Evolutionary conservation across 2,888 invertebrate species (phyloP), one percentile per base, ranked within the genome.

Genomic region (Ectobius pallidus): DNA sequence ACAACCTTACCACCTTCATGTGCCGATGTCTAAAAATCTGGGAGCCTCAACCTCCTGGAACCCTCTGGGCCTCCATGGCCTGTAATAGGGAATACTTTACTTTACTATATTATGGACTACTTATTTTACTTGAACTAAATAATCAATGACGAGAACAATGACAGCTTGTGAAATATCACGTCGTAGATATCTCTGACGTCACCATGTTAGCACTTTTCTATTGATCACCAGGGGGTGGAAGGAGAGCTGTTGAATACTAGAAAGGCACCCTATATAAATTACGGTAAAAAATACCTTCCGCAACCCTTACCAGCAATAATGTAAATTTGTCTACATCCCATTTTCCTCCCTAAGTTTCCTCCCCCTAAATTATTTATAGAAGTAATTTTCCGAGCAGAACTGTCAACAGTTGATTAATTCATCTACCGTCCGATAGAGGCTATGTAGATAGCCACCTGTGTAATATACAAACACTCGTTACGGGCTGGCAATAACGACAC

Each of bases 351-450:
- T n/a, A n/a, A n/a, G n/a, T 4, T 30, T 25, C 16, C 32, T 30
- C 25, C 16, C 32, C 58, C 9, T 58, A 58, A 58, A 58, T 58
- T 58, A 58, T 58, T 58, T 58, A 30, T 58, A 3, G 25, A 9
- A 14, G 25, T 52, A 52, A 25, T 52, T 22, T 52, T 25, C 20
- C 25, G 3, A n/a, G n/a, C 30, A 14, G 27, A 1, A 30, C n/a
- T 58, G 58, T 58, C 58, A 58, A 30, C 58, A 58, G 58, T 58
- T 58, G 58, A 58, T 58, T 58, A 58, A 58, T 58, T 58, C 58
- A 58, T 58, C 58, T 11, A 30, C 14, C 6, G 6, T 6, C 52
- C 22, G 20, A 25, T 30, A 30, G 58, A 58, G 58, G 58, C 58
- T 11, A 6, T 34, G 7, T 34, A 34, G 34, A 11, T 34, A 34